These are phyloP conservation scores for Anthophora plumipes DNA, from an alignment of 2,888 invertebrate genomes.

Conservation along the genomic window DNA sequence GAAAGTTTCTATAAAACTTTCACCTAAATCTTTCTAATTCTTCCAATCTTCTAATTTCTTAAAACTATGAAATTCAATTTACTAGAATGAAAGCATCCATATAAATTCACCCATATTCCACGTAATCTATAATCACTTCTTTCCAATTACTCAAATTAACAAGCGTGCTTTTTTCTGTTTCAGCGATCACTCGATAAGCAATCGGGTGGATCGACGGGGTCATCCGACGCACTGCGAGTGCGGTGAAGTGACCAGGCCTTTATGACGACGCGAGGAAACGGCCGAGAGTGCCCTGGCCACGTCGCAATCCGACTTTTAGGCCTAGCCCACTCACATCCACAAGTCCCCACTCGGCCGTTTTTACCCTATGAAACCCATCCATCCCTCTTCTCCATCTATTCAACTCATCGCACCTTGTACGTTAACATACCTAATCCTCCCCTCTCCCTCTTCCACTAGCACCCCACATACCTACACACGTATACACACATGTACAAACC, in stretches of 20 bases:
- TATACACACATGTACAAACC: slow-evolving; percentile 39
- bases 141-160: background rate
- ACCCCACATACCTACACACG: background rate
- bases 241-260: slow-evolving; percentile 83
- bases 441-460: slow-evolving; percentile 8
- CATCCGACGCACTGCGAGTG: slow-evolving; percentile 80
- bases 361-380: background rate
- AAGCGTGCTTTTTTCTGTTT: slow-evolving; percentile 72
- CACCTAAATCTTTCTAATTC: too few relatives aligned
- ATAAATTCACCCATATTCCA: too few relatives aligned
- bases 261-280: slow-evolving; percentile 84
- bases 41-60: too few relatives aligned
- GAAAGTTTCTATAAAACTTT: too few relatives aligned
- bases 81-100: too few relatives aligned
- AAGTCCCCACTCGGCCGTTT: slow-evolving; percentile 53
- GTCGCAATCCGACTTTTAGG: slow-evolving; percentile 82
- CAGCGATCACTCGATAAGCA: slow-evolving; percentile 90
- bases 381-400: slow-evolving; percentile 36
- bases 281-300: slow-evolving; percentile 82
- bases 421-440: slow-evolving; percentile 24
- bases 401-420: slow-evolving; percentile 46
- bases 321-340: slow-evolving; percentile 54
- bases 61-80: too few relatives aligned
- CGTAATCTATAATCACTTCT: background rate
- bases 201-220: slow-evolving; percentile 87